These are phyloP conservation scores for Aradophagus sp. DNA, from an alignment of 1,140 invertebrate species.

Conservation along the genomic window DNA sequence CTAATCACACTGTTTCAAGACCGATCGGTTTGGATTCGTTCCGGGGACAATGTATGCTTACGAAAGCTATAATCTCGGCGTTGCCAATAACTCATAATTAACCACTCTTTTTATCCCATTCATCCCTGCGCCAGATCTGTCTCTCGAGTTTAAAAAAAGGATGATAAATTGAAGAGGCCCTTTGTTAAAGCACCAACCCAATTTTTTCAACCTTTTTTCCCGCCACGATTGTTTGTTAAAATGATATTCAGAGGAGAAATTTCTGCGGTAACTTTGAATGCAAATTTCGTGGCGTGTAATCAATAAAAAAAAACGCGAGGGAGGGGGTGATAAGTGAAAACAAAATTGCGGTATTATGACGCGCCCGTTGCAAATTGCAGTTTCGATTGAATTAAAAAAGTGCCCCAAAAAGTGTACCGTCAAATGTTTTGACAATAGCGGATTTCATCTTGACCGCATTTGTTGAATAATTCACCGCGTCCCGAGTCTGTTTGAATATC, in stretches of 20 bases:
- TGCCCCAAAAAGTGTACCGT: too few relatives aligned
- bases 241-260: too few relatives aligned
- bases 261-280: neutral
- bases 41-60: constrained; percentile 37
- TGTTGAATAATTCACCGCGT: constrained; percentile 56
- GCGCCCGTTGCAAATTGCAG: too few relatives aligned
- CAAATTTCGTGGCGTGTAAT: neutral
- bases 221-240: constrained; percentile 8
- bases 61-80: constrained; percentile 30
- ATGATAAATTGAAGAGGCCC: too few relatives aligned
- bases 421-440: constrained; percentile 29
- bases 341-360: too few relatives aligned
- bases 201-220: too few relatives aligned
- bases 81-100: constrained; percentile 41
- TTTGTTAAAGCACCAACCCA: too few relatives aligned
- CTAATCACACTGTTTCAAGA: constrained; percentile 50
- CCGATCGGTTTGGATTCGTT: constrained; percentile 47
- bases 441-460: constrained; percentile 46
- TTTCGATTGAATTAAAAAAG: too few relatives aligned
- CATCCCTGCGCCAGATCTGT: constrained; percentile 6
- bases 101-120: constrained; percentile 19
- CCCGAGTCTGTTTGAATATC: constrained; percentile 51
- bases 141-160: constrained; percentile 5
- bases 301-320: too few relatives aligned
- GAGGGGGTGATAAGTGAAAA: too few relatives aligned